Base-by-base conservation (phyloP, 1,140 invertebrate genomes). In the Pseudomyrmex flavicornis region DNA sequence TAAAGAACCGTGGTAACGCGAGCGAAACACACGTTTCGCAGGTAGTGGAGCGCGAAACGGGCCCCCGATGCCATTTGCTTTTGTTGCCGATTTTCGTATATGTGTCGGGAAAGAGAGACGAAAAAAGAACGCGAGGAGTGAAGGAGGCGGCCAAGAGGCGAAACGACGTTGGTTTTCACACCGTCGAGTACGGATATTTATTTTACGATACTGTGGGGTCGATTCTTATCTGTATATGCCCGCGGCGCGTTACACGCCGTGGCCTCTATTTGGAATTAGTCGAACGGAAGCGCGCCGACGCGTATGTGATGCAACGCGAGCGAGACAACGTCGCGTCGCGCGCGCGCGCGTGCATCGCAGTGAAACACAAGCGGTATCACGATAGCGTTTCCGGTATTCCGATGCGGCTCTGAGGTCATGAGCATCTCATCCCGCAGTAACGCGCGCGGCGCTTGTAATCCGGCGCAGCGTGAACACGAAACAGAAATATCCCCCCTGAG, bases 261-360 rank as follows among this genome's bases (percentile, higher is more conserved):
- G 61, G n/a, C 62, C 35, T 83, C 63, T 54, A 72, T 85, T 80
- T 82, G 59, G 58, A 83, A 77, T 88, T 74, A 83, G 79, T 69
- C 61, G 59, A 54, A 85, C 83, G 85, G 87, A 87, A 89, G 69
- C 46, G 74, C 61, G 20, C 35, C 35, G 35, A 35, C 35, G 35
- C 35, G 50, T 35, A 44, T 54, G 48, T 54, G 46, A 66, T 52
- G 66, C 15, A 70, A 58, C 54, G 22, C 10, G 22, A 58, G 8
- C 69, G 52, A 26, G 26, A 54, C 26, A 65, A 44, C 82, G 61
- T 65, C 46, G 59, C 69, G 56, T 8, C 48, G 9, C 61, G 17
- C 26, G 9, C 22, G 15, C 46, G 74, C 61, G 20, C 35, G 54
- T 48, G 48, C 82, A 61, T 52, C 46, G 59, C 69, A 46, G 10